phyloP scores from a whole-genome alignment of 2,888 invertebrate genomes.

The Stenichneumon culpator region DNA sequence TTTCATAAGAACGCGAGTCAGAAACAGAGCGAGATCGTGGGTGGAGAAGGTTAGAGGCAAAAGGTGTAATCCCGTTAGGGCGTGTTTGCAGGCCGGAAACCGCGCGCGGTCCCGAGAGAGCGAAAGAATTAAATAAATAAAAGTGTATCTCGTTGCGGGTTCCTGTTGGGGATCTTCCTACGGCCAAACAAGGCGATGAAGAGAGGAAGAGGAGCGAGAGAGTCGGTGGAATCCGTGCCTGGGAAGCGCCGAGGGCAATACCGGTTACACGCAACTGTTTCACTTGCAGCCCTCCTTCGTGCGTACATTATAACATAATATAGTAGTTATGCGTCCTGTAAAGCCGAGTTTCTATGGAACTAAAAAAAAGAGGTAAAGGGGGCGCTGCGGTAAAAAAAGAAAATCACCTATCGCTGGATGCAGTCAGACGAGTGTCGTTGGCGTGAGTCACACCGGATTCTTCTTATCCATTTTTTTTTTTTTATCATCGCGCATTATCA shows the following conservation, averaged over 20 bases:
- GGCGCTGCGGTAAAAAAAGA: constrained; percentile 22
- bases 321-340: constrained; percentile 14
- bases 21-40: constrained; percentile 19
- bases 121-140: constrained; percentile 72
- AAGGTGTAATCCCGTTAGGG: constrained; percentile 67
- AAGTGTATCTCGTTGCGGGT: constrained; percentile 70
- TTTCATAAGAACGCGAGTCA: constrained; percentile 20
- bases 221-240: constrained; percentile 52
- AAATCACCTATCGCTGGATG: constrained; percentile 12
- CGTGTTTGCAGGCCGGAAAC: constrained; percentile 68
- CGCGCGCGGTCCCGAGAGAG: constrained; percentile 58
- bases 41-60: constrained; percentile 39
- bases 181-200: constrained; percentile 2
- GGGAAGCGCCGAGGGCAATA: constrained; percentile 74
- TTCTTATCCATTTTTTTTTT: constrained; percentile 1
- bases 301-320: constrained; percentile 51
- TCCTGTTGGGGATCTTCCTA: constrained; percentile 48
- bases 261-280: constrained; percentile 74
- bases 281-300: constrained; percentile 54
- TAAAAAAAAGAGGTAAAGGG: constrained; percentile 16
- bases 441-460: constrained; percentile 41
- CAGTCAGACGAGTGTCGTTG: constrained; percentile 37
- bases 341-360: constrained; percentile 2
- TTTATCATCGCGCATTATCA: constrained; percentile 11
- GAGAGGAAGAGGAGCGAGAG: constrained; percentile 25